A percentile compares a stretch with the other conserved stretches of the same genome.
phyloP scores from a whole-genome alignment of 2,113 vertebrate genomes.

The Opisthocomus hoazin region DNA sequence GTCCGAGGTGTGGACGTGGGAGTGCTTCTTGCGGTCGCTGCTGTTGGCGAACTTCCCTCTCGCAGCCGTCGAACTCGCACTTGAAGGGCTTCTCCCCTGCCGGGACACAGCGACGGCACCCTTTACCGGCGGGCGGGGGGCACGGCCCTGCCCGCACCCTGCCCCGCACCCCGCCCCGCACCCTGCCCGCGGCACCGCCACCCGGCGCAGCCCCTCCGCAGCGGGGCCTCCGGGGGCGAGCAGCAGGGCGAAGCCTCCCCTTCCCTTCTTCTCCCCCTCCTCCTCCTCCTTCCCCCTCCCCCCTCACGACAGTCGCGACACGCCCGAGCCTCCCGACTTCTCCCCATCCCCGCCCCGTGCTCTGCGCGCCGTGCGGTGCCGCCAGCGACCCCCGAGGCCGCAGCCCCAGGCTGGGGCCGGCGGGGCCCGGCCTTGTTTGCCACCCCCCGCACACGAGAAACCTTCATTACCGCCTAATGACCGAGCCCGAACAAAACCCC shows the following conservation, averaged over 20 bases:
- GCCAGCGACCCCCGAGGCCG: background rate
- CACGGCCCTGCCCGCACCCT: background rate
- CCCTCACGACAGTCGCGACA: background rate
- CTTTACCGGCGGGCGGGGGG: background rate
- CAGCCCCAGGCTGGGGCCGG: background rate
- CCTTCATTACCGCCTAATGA: slow-evolving; percentile 53
- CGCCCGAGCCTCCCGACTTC: background rate
- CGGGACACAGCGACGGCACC: slow-evolving; percentile 42
- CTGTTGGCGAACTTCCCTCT: slow-evolving; percentile 97
- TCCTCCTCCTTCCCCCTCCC: background rate
- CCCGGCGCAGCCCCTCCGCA: background rate
- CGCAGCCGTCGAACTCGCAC: slow-evolving; percentile 96
- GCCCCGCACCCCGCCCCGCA: background rate
- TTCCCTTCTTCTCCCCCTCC: background rate
- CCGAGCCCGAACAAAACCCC: slow-evolving; percentile 37
- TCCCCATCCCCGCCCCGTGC: background rate
- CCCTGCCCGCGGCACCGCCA: background rate
- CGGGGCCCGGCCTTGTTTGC: slow-evolving; percentile 35
- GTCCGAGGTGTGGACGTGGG: slow-evolving; percentile 95
- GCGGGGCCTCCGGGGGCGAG: background rate
- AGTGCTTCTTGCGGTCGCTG: slow-evolving; percentile 96
- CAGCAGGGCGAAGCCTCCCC: background rate
- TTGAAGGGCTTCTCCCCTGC: slow-evolving; percentile 97
- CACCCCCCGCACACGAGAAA: slow-evolving; percentile 18
- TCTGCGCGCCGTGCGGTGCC: background rate